Evolutionary conservation across 2,797 vertebrate species (phyloP), one percentile per base, ranked within the genome.

Genomic region (Choloepus didactylus): DNA sequence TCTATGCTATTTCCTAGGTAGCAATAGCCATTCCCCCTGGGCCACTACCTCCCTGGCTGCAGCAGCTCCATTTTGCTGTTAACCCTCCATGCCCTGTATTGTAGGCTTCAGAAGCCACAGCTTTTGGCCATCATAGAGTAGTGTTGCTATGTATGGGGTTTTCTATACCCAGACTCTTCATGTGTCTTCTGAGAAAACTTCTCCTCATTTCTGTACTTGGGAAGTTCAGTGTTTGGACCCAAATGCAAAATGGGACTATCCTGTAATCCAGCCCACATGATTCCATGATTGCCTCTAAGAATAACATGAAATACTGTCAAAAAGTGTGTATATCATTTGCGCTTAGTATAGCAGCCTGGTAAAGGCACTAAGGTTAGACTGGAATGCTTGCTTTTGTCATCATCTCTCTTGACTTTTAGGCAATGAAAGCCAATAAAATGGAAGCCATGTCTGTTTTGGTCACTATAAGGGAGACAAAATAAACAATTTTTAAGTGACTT

Each of bases 241-340:
- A 51, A 41, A 38, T 66, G 38, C 66, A 81, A 84, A 94, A 54
- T 83, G 31, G 16, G 38, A 81, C 29, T 41, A 44, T 51, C 11
- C 49, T 38, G 25, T 31, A 31, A 64, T 29, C 31, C 60, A n/a
- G 46, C 10, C n/a, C 35, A 94, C 25, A 23, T 79, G 29, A 59
- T 82, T 87, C 11, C 81, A n/a, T 87, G 85, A 35, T 93, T 80
- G 11, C 46, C 72, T 87, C 54, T n/a, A 54, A 94, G 72, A 80
- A 31, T 77, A 54, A 72, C 23, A 14, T 5, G 60, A 73, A 29
- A 91, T 27, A 44, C n/a, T 56, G 66, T 66, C 27, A 41, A 59
- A 54, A 44, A 44, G 41, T 44, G 41, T 44, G 41, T 44, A 44
- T 44, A 44, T 38, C 19, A 0, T 9, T 25, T 29, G 38, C 81